A percentile compares a stretch with the other conserved stretches of the same genome.
Conservation (phyloP, 2,113 vertebrate genomes). For the Trematocara stigmaticum region DNA sequence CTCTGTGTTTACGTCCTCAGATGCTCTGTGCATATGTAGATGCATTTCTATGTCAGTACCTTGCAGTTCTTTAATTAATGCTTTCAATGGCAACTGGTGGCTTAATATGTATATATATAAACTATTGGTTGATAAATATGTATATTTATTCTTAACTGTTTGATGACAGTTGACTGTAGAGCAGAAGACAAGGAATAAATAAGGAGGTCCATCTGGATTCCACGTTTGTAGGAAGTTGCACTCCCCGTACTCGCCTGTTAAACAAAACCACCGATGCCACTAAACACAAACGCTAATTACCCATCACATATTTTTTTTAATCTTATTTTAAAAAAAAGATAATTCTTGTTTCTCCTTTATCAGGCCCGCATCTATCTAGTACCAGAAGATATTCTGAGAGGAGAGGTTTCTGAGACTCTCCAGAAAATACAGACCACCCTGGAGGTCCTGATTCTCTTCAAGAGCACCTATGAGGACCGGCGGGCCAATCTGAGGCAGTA, state of each 20-base stretch:
- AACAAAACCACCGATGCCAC: not conserved
- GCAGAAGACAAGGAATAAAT: not conserved
- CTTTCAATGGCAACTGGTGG: not conserved
- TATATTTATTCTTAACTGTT: not conserved
- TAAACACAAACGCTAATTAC: not conserved
- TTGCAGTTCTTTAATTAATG: not conserved
- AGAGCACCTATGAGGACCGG: conserved; percentile 72
- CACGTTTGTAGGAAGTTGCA: not conserved
- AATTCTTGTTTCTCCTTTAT: not conserved
- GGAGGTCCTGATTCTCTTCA: conserved; percentile 76
- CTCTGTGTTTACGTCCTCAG: not conserved
- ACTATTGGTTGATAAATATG: not conserved
- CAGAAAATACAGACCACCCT: conserved; percentile 71
- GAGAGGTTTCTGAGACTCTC: conserved; percentile 81
- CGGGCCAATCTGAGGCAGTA: conserved; percentile 70
- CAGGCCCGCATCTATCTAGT: conserved; percentile 79
- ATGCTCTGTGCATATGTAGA: not conserved
- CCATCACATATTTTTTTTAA: not conserved
- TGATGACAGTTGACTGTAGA: not conserved
- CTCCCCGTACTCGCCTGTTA: not conserved
- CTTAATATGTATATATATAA: not conserved
- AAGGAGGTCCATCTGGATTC: not conserved
- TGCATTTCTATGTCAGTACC: not conserved
- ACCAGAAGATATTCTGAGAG: conserved; percentile 85
- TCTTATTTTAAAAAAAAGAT: not conserved